These are phyloP conservation scores for Odontophorus gujanensis DNA, from an alignment of 2,113 vertebrate species.

Conservation along the genomic window DNA sequence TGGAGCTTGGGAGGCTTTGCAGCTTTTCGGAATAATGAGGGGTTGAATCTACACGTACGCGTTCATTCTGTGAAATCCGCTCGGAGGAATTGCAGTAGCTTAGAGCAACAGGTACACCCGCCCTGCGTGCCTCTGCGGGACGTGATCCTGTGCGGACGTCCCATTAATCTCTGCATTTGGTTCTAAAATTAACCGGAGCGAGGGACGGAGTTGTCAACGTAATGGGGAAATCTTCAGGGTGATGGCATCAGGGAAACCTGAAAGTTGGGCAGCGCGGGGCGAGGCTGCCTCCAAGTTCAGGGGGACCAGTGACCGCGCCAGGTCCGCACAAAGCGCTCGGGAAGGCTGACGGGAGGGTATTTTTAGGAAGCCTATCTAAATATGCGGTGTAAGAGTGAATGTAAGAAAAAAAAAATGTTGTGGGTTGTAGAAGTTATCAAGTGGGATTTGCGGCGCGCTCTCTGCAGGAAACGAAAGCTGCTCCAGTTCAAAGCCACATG, in stretches of 20 bases:
- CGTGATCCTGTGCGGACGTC: neutral
- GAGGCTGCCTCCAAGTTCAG: constrained; percentile 50
- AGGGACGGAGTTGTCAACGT: neutral
- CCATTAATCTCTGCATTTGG: neutral
- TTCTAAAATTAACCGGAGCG: neutral
- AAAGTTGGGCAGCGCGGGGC: constrained; percentile 14
- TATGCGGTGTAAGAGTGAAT: constrained; percentile 80
- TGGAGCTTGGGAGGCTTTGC: neutral
- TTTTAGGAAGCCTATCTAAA: constrained; percentile 77
- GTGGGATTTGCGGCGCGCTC: constrained; percentile 97
- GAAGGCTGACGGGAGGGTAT: constrained; percentile 68
- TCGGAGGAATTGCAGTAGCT: neutral
- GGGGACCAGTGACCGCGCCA: constrained; percentile 44
- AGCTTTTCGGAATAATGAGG: neutral
- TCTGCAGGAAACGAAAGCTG: constrained; percentile 95
- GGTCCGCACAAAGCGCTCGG: constrained; percentile 56
- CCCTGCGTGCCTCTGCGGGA: neutral
- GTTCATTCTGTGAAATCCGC: neutral
- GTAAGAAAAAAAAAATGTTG: constrained; percentile 82
- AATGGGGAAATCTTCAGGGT: neutral
- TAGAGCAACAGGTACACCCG: constrained; percentile 69
- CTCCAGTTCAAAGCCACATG: constrained; percentile 98
- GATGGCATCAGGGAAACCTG: neutral
- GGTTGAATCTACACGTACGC: neutral
- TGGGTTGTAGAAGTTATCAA: constrained; percentile 98